Evolutionary conservation across 2,113 vertebrate genomes (phyloP).

Genomic region (Prolemur simus): DNA sequence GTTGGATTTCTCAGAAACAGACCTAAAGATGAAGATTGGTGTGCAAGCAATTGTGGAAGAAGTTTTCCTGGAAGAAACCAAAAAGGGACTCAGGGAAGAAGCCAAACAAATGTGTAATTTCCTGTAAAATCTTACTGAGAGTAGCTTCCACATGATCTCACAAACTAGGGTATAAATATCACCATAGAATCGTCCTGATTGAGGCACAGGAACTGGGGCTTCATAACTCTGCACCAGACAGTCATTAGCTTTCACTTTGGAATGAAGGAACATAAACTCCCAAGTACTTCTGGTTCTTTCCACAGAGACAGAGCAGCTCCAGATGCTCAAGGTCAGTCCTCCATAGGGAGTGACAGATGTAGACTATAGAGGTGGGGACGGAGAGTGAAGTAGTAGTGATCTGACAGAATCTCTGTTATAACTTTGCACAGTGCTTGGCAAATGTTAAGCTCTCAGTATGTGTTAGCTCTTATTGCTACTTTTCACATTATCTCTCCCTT

Average conservation of each 20-base stretch:
- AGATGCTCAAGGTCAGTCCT: background rate
- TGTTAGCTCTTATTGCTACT: background rate
- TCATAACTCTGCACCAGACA: background rate
- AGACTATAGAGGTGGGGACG: too few relatives aligned
- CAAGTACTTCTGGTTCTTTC: background rate
- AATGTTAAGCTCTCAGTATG: background rate
- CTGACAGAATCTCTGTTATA: background rate
- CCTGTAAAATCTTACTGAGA: background rate
- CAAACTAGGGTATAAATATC: background rate
- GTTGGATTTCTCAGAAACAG: background rate
- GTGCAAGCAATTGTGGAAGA: background rate
- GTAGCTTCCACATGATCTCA: background rate
- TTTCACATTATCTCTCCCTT: background rate
- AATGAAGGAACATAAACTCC: background rate
- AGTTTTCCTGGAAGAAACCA: background rate
- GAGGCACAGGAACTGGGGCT: background rate
- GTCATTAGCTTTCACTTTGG: background rate
- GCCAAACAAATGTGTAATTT: background rate
- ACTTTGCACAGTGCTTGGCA: background rate
- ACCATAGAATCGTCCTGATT: background rate
- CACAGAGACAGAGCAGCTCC: background rate
- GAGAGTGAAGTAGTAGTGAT: background rate
- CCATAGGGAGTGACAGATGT: background rate
- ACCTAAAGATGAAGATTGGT: background rate
- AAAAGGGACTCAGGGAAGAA: background rate